Evolutionary conservation across 2,888 invertebrate genomes (phyloP), one percentile per base, ranked within the genome.

Genomic region (Dendrolimus houi): DNA sequence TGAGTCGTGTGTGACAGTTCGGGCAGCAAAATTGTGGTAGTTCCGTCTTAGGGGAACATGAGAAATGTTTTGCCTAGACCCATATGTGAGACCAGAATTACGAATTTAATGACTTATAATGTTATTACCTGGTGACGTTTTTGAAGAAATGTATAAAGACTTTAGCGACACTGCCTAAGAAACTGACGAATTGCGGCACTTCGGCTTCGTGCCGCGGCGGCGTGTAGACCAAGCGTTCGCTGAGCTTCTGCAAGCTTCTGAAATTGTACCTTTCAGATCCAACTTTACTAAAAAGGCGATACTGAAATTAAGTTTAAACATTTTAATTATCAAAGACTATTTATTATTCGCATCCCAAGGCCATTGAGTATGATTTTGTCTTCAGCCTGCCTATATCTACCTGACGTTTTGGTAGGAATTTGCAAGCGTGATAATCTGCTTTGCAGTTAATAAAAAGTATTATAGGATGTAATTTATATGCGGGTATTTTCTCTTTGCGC

Each of bases 191-290:
- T 53, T 70, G 63, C 0, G 86, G 83, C 1, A 72, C 66, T 13
- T 64, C 67, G 52, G 75, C 7, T 55, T 67, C 64, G 41, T 63
- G 56, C 7, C 65, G 59, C 0, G 70, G 70, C 1, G 85, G 81
- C 41, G 73, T 65, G 74, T 69, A 87, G 17, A 89, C 78, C 54
- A 68, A 59, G 61, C 83, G 83, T 8, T 67, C 69, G 14, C 60
- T 67, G 1, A 82, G 17, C 9, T 71, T 66, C 71, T 92, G 92
- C 7, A 81, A 68, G 1, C 83, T 81, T 42, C 92, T 72, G 72
- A 82, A 87, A 79, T 92, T 92, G 69, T 84, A 77, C 0, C 79
- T 71, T 0, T 81, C 81, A 2, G 74, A 65, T 52, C 81, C 80
- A 1, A 83, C 68, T 52, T 79, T 78, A 55, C 72, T 72, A 68